phyloP scores from a whole-genome alignment of 2,888 invertebrate genomes.

The Urechis unicinctus region DNA sequence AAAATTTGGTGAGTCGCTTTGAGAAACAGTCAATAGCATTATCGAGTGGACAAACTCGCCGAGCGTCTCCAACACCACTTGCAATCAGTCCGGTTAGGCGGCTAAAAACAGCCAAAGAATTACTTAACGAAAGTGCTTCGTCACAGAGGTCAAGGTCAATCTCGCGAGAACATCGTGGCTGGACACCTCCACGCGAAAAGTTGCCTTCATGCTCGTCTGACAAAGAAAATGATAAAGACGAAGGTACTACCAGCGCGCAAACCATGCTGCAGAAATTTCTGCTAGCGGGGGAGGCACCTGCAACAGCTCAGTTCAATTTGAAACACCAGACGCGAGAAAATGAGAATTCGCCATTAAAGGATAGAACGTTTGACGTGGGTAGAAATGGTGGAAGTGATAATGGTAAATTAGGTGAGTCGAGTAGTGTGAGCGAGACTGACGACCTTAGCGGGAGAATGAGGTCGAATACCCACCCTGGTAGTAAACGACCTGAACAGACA shows the following conservation, averaged over 20 bases:
- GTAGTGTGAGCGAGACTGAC: neutral
- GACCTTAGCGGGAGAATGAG: neutral
- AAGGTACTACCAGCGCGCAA: too few relatives aligned
- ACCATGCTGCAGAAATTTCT: neutral
- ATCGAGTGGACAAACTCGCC: too few relatives aligned
- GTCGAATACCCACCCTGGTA: neutral
- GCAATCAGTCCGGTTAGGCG: conserved; percentile 25
- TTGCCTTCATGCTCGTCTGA: conserved; percentile 1
- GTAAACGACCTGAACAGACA: neutral
- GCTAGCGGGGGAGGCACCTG: too few relatives aligned
- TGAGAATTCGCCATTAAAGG: conserved; percentile 1
- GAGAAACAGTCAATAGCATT: too few relatives aligned
- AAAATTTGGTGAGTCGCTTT: too few relatives aligned
- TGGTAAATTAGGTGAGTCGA: too few relatives aligned
- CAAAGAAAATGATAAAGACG: neutral
- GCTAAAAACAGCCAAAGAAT: conserved; percentile 42
- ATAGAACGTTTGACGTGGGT: conserved; percentile 1
- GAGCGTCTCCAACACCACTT: too few relatives aligned
- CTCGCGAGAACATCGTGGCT: neutral
- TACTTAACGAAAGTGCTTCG: conserved; percentile 38
- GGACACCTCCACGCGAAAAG: neutral
- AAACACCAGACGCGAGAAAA: too few relatives aligned
- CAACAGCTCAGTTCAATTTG: too few relatives aligned
- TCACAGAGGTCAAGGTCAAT: too few relatives aligned
- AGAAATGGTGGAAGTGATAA: too few relatives aligned